Percentiles rank a stretch among this genome's conserved stretches.
Evolutionary conservation across 2,888 invertebrate species (phyloP).

Genomic region (Malthinus seriepunctatus): DNA sequence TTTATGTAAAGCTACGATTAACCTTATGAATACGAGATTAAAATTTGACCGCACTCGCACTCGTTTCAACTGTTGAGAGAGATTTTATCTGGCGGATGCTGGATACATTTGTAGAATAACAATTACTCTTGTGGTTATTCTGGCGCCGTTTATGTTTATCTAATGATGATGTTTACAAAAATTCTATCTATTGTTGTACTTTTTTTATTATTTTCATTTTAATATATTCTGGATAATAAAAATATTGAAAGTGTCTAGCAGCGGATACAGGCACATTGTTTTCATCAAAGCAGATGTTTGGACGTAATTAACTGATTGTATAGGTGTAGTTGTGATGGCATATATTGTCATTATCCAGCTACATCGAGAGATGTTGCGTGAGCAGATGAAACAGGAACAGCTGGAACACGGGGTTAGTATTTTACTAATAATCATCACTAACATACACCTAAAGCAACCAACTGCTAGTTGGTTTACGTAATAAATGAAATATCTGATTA

Average conservation of each 20-base stretch:
- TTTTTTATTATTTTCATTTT: background rate
- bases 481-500: constrained; percentile 1
- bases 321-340: constrained; percentile 22
- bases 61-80: constrained; percentile 26
- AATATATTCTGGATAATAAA: constrained; percentile 2
- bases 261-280: constrained; percentile 8
- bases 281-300: constrained; percentile 23
- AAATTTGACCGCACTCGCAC: constrained; percentile 33
- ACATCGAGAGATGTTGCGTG: constrained; percentile 37
- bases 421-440: constrained; percentile 31
- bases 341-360: constrained; percentile 31
- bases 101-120: constrained; percentile 33
- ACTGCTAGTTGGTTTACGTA: constrained; percentile 10
- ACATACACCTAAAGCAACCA: constrained; percentile 23
- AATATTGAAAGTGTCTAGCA: constrained; percentile 2
- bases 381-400: constrained; percentile 39
- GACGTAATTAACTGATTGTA: constrained; percentile 23
- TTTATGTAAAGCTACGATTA: constrained; percentile 26
- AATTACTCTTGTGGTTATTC: constrained; percentile 26
- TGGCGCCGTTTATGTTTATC: constrained; percentile 24
- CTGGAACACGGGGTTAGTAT: constrained; percentile 34
- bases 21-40: constrained; percentile 34
- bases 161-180: background rate
- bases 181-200: no score
- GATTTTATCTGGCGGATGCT: constrained; percentile 38